Evolutionary conservation across 53 echinoderm and acorn worm species (phyloP).

Genomic region (Apostichopus leukothele): DNA sequence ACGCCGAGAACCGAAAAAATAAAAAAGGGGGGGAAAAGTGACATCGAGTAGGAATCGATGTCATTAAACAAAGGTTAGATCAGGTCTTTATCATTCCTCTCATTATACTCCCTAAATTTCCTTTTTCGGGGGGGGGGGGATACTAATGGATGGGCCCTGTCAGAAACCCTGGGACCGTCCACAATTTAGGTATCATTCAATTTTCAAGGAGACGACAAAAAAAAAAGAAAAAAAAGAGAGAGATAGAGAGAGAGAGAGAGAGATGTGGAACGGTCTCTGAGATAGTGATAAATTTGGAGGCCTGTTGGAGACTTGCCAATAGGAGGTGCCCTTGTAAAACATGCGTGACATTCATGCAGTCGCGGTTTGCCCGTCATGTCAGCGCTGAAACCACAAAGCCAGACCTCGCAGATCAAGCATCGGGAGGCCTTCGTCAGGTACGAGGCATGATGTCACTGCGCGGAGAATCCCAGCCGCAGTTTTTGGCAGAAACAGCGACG

Average conservation of each 20-base stretch:
- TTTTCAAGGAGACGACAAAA: neutral
- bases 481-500: neutral
- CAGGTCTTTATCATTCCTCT: neutral
- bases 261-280: neutral
- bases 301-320: conserved; percentile 33
- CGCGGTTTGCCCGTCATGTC: conserved; percentile 22
- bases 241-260: neutral
- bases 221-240: too few species aligned
- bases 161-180: conserved; percentile 28
- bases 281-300: conserved; percentile 34
- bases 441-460: neutral
- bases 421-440: conserved; percentile 13
- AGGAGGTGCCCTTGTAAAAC: conserved; percentile 43
- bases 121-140: neutral
- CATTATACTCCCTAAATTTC: neutral
- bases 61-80: conserved; percentile 1
- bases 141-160: conserved; percentile 22
- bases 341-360: conserved; percentile 46
- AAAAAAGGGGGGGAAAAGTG: neutral
- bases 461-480: neutral
- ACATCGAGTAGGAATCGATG: neutral
- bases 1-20: neutral
- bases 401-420: conserved; percentile 13
- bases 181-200: conserved; percentile 9
- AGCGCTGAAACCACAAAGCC: conserved; percentile 19